Base-by-base conservation (phyloP, 1,140 invertebrate species). In the Lordiphosa clarofinis region DNA sequence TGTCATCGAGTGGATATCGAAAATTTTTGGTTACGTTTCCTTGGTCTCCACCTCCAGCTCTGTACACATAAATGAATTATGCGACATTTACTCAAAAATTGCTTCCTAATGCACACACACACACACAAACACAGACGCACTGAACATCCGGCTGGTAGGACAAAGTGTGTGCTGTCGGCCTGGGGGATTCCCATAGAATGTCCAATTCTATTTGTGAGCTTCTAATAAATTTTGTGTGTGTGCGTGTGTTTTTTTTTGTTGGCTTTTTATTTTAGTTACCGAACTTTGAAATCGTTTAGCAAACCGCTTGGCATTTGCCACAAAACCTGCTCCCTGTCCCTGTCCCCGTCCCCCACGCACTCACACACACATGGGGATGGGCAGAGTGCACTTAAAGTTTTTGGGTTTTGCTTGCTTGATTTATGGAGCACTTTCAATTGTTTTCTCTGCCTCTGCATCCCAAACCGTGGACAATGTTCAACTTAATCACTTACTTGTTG, bases 401-500 rank as follows among this genome's bases (percentile, higher is more conserved):
- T 72, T 65, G 56, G 64, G 36, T 67, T 42, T 47, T 54, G 24
- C 15, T 43, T 54, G 53, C 24, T 64, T 81, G 76, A 81, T 81
- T 81, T 81, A 81, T 76, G 72, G 64, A 54, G 78, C 73, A 84
- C 76, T 81, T 76, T 76, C 76, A 78, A 78, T 78, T 78, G 73
- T 73, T 64, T 64, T 55, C 49, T 42, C 42, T 47, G 43, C 59
- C 9, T 42, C 28, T 46, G 3, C 1, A 2, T 31, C 21, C 24
- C 3, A 28, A 28, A 28, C 3, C 24, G 24, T 28, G 5, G 24
- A 28, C 24, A 15, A 43, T 8, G 37, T 60, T 38, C 31, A 48
- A 47, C 53, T 60, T 73, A 72, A 76, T 71, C 81, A 93, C 93
- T 94, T 92, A 96, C 95, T 96, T 82, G 94, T 92, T 59, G 94